A percentile compares a stretch with the other conserved stretches of the same genome.
Evolutionary conservation across 2,113 vertebrate genomes (phyloP).

Genomic region (Excalfactoria chinensis): DNA sequence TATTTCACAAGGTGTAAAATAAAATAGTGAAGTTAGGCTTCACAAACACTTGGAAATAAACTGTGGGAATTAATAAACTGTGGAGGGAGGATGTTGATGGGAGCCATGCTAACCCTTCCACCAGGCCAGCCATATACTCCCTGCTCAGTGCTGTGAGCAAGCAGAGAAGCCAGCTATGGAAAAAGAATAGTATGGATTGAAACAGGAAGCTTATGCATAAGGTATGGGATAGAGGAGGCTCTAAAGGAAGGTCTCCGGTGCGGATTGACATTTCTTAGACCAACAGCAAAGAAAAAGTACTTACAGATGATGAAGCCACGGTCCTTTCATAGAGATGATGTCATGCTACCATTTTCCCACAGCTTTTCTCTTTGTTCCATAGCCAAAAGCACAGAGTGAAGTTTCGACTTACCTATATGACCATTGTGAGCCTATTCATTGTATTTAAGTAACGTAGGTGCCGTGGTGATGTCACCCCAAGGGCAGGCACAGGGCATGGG

Average conservation of each 20-base stretch:
- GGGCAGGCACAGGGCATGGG: neutral
- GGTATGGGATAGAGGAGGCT: neutral
- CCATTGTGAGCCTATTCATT: neutral
- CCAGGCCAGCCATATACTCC: neutral
- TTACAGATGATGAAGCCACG: neutral
- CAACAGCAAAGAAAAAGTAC: neutral
- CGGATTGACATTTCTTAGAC: neutral
- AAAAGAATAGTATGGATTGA: neutral
- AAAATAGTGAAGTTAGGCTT: neutral
- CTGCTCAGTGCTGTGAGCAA: neutral
- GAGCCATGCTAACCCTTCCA: neutral
- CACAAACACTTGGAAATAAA: neutral
- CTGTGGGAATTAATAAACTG: rapidly evolving
- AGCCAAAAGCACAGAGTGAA: neutral
- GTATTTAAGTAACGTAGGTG: rapidly evolving
- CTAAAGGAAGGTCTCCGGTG: neutral
- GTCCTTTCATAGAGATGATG: neutral
- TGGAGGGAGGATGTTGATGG: neutral
- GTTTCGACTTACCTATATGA: neutral
- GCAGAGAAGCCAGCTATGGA: neutral
- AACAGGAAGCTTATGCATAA: neutral
- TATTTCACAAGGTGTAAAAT: neutral
- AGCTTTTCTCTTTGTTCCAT: neutral
- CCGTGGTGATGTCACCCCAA: neutral
- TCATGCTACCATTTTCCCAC: rapidly evolving